Base-by-base conservation (phyloP, 2,888 invertebrate genomes). In the Eurytoma californica region DNA sequence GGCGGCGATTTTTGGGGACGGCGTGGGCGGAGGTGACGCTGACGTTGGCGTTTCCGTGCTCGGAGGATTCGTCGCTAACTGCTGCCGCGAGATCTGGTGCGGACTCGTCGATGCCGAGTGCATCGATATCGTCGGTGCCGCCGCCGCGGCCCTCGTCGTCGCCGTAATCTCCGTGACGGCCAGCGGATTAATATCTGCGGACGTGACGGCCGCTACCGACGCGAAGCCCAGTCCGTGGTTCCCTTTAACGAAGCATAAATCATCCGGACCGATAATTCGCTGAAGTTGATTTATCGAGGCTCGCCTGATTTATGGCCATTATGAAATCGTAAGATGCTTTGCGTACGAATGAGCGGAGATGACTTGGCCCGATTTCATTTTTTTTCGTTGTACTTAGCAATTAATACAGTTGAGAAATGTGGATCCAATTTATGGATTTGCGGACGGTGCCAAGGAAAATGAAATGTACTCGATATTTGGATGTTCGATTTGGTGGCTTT, bases 201-300 rank as follows among this genome's bases (percentile, higher is more conserved):
- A 66, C n/a, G 72, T 65, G 7, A 24, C 77, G 12, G 82, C 83
- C 18, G 65, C 78, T 55, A 82, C 49, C 83, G 80, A 77, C 77
- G 74, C 20, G 72, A 80, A 72, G 73, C 77, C 86, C 5, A 85
- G 80, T 2, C 82, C 84, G n/a, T 84, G 86, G 70, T 86, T 84
- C n/a, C 84, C 87, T 87, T 72, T 68, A 72, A 72, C 20, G 47
- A 39, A 39, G 39, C 39, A 39, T 39, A 39, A 39, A 39, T 39
- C 39, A 39, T 39, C 39, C 39, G 9, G 5, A 39, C 39, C 39
- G 20, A 20, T 57, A 57, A 53, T 67, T 53, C 53, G 53, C 3
- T 28, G 20, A 18, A 20, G 20, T 18, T 69, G 57, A 69, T 69
- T 69, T 69, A 73, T 66, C 12, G 49, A 0, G 13, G 3, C 39